Evolutionary conservation across 2,113 vertebrate species (phyloP).

Genomic region (Phycodurus eques): DNA sequence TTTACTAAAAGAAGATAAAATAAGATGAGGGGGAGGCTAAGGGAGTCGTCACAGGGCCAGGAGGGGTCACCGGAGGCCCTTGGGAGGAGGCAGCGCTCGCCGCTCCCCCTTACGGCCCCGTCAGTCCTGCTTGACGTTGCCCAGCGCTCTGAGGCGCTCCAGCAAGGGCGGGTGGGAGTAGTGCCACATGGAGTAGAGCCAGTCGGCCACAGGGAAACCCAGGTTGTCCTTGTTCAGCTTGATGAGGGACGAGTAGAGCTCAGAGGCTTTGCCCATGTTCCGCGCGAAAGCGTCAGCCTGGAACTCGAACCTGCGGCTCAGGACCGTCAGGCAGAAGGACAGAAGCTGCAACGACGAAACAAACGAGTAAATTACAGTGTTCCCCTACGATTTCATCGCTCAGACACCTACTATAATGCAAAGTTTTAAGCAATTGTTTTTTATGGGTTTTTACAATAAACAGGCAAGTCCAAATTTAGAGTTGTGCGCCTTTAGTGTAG

Average conservation of each 20-base stretch:
- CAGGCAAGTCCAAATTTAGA: no score
- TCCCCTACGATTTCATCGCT: background rate
- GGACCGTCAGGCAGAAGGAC: conserved; percentile 93
- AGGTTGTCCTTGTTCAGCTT: conserved; percentile 99
- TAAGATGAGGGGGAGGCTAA: conserved; percentile 17
- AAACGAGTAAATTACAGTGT: background rate
- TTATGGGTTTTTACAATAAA: no score
- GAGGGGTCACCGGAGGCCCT: conserved; percentile 61
- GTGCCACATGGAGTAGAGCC: conserved; percentile 99
- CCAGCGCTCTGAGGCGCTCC: conserved; percentile 92
- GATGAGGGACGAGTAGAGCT: conserved; percentile 95
- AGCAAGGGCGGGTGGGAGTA: conserved; percentile 96
- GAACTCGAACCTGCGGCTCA: conserved; percentile 96
- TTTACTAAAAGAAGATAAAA: conserved; percentile 47
- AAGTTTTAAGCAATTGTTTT: no score
- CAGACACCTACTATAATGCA: background rate
- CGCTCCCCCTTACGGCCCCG: conserved; percentile 53
- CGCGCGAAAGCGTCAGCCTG: conserved; percentile 96
- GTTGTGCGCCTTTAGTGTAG: no score
- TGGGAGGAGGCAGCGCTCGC: conserved; percentile 43
- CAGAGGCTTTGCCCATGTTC: conserved; percentile 86
- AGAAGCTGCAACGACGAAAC: conserved; percentile 76
- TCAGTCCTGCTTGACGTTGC: conserved; percentile 89
- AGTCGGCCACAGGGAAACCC: conserved; percentile 96
- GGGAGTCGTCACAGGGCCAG: conserved; percentile 56